A percentile compares a stretch with the other conserved stretches of the same genome.
phyloP scores from a whole-genome alignment of 1,140 invertebrate species.

The Telenomus remus region DNA sequence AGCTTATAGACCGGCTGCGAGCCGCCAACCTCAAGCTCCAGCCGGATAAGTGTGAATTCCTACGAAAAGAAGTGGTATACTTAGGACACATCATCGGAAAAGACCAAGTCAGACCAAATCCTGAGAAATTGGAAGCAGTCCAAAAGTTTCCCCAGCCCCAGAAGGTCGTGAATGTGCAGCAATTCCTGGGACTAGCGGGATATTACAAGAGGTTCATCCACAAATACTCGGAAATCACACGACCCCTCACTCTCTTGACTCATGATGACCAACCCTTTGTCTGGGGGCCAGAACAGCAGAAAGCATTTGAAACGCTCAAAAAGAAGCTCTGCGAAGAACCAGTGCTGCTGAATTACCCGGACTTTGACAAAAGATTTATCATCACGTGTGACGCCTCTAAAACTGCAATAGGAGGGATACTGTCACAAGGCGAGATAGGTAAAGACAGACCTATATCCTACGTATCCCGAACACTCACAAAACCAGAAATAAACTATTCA shows the following conservation, averaged over 20 bases:
- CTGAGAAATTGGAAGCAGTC: conserved; percentile 31
- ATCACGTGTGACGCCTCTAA: conserved; percentile 62
- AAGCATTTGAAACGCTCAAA: too few relatives aligned
- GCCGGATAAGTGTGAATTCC: conserved; percentile 13
- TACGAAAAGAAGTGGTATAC: conserved; percentile 50
- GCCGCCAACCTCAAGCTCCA: conserved; percentile 7
- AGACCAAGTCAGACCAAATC: conserved; percentile 46
- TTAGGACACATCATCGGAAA: conserved; percentile 57
- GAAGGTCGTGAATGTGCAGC: conserved; percentile 36
- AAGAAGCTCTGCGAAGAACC: conserved; percentile 42
- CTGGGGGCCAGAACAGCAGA: background rate
- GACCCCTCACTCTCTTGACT: conserved; percentile 48
- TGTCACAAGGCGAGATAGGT: conserved; percentile 51
- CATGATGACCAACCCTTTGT: conserved; percentile 38
- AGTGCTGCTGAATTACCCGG: conserved; percentile 35
- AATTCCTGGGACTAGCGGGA: conserved; percentile 50
- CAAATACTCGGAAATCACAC: conserved; percentile 55
- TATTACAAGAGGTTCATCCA: too few relatives aligned
- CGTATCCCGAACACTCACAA: conserved; percentile 23
- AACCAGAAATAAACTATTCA: too few relatives aligned
- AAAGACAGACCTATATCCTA: conserved; percentile 59
- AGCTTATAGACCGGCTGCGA: conserved; percentile 2
- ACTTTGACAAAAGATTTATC: conserved; percentile 49
- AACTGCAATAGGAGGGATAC: conserved; percentile 51
- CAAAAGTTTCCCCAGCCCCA: conserved; percentile 19